These are phyloP conservation scores for Microchirus variegatus DNA, from an alignment of 2,797 vertebrate species.

Conservation along the genomic window DNA sequence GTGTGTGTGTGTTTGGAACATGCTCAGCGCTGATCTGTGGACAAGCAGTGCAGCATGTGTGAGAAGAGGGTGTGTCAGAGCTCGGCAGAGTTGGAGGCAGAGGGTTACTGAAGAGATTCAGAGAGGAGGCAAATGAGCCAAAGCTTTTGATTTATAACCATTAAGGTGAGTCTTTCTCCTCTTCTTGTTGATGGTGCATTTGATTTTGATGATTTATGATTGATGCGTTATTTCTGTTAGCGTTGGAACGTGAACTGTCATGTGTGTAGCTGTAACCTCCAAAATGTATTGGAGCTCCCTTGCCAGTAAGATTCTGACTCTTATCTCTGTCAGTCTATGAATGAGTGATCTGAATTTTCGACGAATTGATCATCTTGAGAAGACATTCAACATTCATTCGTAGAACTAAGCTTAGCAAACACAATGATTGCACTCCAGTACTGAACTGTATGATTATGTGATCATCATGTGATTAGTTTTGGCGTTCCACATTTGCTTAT, in stretches of 20 bases:
- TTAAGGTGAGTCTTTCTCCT: conserved; percentile 62
- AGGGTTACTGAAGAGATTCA: conserved; percentile 25
- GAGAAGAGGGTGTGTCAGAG: conserved; percentile 61
- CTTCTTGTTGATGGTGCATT: background rate
- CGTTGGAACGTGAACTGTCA: conserved; percentile 6
- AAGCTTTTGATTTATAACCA: conserved; percentile 42
- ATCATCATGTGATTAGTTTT: no score
- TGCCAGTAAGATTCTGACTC: background rate
- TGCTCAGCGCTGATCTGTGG: conserved; percentile 51
- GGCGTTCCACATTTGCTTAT: background rate
- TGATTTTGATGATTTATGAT: background rate
- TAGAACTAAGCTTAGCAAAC: background rate
- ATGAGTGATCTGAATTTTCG: background rate
- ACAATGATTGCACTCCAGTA: background rate
- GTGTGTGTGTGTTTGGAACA: conserved; percentile 33
- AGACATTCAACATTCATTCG: background rate
- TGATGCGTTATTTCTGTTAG: background rate
- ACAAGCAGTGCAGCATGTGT: conserved; percentile 48
- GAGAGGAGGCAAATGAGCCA: conserved; percentile 20
- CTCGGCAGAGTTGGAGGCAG: conserved; percentile 26
- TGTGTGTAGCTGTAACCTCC: conserved; percentile 1
- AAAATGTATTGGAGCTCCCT: conserved; percentile 2
- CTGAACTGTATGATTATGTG: background rate
- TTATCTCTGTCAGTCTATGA: background rate
- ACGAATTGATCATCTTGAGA: background rate